Evolutionary conservation across 2,113 vertebrate genomes (phyloP), one percentile per base, ranked within the genome.

Genomic region (Callorhinus ursinus): DNA sequence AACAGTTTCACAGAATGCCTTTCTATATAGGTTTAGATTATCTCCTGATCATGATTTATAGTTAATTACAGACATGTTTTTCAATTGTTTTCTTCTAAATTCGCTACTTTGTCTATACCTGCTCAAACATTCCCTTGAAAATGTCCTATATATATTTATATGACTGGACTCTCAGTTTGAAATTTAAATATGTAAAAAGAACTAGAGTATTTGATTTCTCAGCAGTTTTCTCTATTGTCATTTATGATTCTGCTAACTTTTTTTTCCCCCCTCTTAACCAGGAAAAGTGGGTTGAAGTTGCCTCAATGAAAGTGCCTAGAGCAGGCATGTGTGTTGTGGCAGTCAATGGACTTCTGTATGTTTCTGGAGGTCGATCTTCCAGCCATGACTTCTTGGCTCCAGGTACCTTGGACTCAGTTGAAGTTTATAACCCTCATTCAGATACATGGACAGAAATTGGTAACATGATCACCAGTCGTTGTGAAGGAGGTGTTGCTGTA

Each of bases 391-490:
- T 99, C 98, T 99, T 99, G 28, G 99, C 99, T 65, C 99, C 99
- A 0, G 99, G 99, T 96, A 99, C 99, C 0, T 99, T 99, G 97
- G 99, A 99, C 98, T 99, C 99, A 6, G 99, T 99, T 81, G 99
- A 99, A 98, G 99, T 99, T 98, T 99, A 99, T 89, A 99, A 99
- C 97, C 99, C 99, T 82, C 99, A 99, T 93, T 99, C 99, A 98
- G 99, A 99, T 97, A 99, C 99, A 14, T 99, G 99, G 99, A 99
- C 99, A 79, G 99, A 99, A 98, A 99, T 99, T 1, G 99, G 99
- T 97, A 99, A 99, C 98, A 99, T 99, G 99, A 99, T 99, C 98
- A 99, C 99, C 74, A 99, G 99, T 98, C 99, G 99, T 97, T 99
- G 99, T 6, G 99, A 99, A 81, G 99, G 99, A 46, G 99, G 99